A percentile compares a stretch with the other conserved stretches of the same genome.
phyloP scores from a whole-genome alignment of 1,140 invertebrate species.

The Danaus plexippus region DNA sequence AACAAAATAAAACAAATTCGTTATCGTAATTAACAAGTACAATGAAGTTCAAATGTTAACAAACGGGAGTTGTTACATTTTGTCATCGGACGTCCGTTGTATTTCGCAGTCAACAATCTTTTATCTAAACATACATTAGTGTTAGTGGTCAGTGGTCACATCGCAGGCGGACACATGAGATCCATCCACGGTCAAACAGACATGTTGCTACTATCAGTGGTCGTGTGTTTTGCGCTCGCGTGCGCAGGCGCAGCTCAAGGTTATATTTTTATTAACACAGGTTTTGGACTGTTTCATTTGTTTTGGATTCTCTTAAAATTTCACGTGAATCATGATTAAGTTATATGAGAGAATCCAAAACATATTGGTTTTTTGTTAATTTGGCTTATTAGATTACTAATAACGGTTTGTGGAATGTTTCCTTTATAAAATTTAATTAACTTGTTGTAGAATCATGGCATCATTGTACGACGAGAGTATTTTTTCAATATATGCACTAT shows the following conservation, averaged over 20 bases:
- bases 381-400: conserved; percentile 18
- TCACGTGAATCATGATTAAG: not conserved
- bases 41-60: too few species aligned
- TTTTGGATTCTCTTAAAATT: conserved; percentile 11
- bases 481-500: too few species aligned
- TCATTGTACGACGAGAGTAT: too few species aligned
- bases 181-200: too few species aligned
- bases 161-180: too few species aligned
- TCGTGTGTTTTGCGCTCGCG: conserved; percentile 24
- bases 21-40: too few species aligned
- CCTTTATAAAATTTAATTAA: not conserved
- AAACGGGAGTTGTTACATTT: not conserved
- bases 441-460: not conserved
- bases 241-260: conserved; percentile 31
- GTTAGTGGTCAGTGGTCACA: conserved; percentile 12
- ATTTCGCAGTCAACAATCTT: conserved; percentile 47
- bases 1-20: too few species aligned
- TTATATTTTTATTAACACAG: conserved; percentile 26
- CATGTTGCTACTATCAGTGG: conserved; percentile 31
- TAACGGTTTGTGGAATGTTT: conserved; percentile 25
- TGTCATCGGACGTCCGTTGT: conserved; percentile 12
- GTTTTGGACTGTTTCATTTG: conserved; percentile 9
- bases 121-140: conserved; percentile 40
- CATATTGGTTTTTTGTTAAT: conserved; percentile 1
- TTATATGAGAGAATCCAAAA: conserved; percentile 3